Evolutionary conservation across 1,140 invertebrate species (phyloP).

Genomic region (Apis mellifera): DNA sequence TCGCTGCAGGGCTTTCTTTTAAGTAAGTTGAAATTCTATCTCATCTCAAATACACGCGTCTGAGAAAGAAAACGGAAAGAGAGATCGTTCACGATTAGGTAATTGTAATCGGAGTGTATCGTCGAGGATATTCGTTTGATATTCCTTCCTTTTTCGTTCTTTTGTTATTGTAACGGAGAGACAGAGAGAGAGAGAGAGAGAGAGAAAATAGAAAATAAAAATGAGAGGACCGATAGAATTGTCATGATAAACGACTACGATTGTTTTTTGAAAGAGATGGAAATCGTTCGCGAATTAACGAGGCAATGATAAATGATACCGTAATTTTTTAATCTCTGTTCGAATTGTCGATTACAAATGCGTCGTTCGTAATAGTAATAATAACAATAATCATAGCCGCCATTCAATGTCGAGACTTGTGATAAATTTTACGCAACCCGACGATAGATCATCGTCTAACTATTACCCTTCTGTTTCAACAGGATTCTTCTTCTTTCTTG

Average conservation of each 20-base stretch:
- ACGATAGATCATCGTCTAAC: neutral
- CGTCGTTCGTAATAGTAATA: neutral
- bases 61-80: neutral
- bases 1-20: slow-evolving; percentile 72
- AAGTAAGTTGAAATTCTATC: slow-evolving; percentile 48
- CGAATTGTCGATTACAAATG: neutral
- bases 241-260: no score
- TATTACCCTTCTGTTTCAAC: neutral
- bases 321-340: neutral
- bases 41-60: neutral
- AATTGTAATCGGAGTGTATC: neutral
- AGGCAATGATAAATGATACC: neutral
- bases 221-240: no score
- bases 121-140: no score
- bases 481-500: slow-evolving; percentile 1
- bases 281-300: neutral
- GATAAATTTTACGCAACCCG: neutral
- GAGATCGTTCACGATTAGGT: neutral
- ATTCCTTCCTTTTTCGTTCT: no score
- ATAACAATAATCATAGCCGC: no score
- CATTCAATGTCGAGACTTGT: neutral
- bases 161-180: no score
- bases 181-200: no score
- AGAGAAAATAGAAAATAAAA: no score
- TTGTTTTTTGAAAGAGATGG: neutral